phyloP scores from a whole-genome alignment of 1,140 invertebrate species.

The Pseudomyrmex dendroicus region DNA sequence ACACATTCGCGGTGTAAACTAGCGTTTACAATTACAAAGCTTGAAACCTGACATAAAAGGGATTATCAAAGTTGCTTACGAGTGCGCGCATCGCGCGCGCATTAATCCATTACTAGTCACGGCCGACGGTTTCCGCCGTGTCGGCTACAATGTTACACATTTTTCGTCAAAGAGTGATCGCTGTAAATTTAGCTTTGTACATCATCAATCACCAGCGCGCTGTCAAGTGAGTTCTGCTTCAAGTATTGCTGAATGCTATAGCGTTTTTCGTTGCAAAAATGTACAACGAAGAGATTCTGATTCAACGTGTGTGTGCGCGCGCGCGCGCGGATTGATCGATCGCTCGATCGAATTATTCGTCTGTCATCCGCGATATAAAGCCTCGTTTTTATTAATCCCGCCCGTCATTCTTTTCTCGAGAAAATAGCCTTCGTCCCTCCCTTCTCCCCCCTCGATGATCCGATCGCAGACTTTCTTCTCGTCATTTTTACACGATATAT shows the following conservation, averaged over 20 bases:
- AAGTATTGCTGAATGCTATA: conserved; percentile 23
- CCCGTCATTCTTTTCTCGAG: neutral
- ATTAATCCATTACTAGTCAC: conserved; percentile 37
- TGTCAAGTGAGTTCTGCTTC: conserved; percentile 46
- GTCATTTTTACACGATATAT: too few species aligned
- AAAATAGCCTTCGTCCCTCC: too few species aligned
- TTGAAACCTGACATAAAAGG: conserved; percentile 53
- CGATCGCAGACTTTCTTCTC: neutral
- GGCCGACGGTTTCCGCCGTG: conserved; percentile 5
- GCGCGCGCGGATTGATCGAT: conserved; percentile 32
- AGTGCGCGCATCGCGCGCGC: neutral
- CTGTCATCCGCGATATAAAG: conserved; percentile 10
- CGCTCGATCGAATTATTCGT: conserved; percentile 42
- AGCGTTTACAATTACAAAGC: conserved; percentile 71
- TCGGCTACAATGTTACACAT: conserved; percentile 21
- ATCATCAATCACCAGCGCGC: conserved; percentile 44
- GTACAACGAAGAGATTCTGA: conserved; percentile 5
- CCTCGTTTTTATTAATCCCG: neutral
- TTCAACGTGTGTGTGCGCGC: neutral
- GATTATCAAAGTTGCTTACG: conserved; percentile 70
- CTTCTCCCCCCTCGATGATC: neutral
- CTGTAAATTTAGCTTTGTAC: conserved; percentile 49
- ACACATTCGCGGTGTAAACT: neutral
- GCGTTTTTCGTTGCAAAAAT: conserved; percentile 27
- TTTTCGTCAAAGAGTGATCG: conserved; percentile 27